These are phyloP conservation scores for Meriones psammophilus DNA, from an alignment of 2,797 vertebrate species.

Conservation along the genomic window DNA sequence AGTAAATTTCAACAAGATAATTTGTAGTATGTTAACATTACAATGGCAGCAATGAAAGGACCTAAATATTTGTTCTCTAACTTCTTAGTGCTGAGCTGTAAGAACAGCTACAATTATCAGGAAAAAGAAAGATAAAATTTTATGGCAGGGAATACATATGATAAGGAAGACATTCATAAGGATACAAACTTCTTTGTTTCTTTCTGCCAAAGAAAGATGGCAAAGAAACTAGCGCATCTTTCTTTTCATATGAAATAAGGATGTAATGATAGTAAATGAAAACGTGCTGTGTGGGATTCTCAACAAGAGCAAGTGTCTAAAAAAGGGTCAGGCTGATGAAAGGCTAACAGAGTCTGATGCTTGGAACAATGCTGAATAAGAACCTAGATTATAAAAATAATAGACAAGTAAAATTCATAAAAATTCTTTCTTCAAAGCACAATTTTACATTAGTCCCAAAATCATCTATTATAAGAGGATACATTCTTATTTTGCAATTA, in stretches of 20 bases:
- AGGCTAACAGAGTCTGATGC: slow-evolving; percentile 37
- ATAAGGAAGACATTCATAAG: neutral
- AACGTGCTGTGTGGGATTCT: slow-evolving; percentile 45
- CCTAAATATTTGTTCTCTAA: slow-evolving; percentile 33
- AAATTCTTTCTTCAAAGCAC: slow-evolving; percentile 59
- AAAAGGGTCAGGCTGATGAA: slow-evolving; percentile 49
- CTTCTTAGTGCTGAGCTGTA: slow-evolving; percentile 41
- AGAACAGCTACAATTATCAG: slow-evolving; percentile 39
- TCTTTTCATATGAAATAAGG: slow-evolving; percentile 58
- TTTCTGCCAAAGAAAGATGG: slow-evolving; percentile 66
- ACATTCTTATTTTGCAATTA: slow-evolving; percentile 23
- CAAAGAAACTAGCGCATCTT: slow-evolving; percentile 47
- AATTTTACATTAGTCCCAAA: slow-evolving; percentile 39
- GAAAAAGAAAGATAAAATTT: slow-evolving; percentile 62
- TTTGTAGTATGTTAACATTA: slow-evolving; percentile 43
- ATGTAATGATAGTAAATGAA: slow-evolving; percentile 57
- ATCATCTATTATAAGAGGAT: neutral
- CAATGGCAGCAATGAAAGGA: neutral
- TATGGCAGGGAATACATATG: neutral
- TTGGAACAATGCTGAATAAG: slow-evolving; percentile 57
- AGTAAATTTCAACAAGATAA: slow-evolving; percentile 59
- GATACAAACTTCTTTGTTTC: slow-evolving; percentile 53
- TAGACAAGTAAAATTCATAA: slow-evolving; percentile 5
- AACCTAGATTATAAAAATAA: slow-evolving; percentile 57
- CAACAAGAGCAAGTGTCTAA: slow-evolving; percentile 60